Evolutionary conservation across 2,888 invertebrate genomes (phyloP).

Genomic region (Andrena chrysosceles): DNA sequence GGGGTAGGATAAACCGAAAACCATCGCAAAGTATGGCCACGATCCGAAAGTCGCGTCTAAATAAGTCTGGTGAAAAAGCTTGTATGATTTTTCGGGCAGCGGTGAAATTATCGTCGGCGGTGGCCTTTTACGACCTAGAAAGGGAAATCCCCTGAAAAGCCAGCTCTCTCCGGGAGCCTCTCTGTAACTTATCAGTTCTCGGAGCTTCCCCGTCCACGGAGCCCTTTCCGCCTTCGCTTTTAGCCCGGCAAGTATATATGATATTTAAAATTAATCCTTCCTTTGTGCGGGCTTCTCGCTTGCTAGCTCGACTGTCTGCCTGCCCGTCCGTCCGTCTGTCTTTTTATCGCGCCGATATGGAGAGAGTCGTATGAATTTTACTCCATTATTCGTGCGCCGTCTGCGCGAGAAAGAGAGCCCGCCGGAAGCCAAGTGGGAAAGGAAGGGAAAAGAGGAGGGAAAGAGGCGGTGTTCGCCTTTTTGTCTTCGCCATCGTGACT

Average conservation of each 20-base stretch:
- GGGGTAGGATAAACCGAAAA: neutral
- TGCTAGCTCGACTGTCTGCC: conserved; percentile 60
- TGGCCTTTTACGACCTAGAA: conserved; percentile 39
- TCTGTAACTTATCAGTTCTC: conserved; percentile 73
- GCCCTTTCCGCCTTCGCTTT: conserved; percentile 75
- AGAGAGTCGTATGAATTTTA: conserved; percentile 82
- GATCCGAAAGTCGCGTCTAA: conserved; percentile 1
- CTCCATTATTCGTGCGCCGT: conserved; percentile 80
- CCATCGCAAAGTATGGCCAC: neutral
- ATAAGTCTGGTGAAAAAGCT: conserved; percentile 17
- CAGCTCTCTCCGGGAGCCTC: conserved; percentile 60
- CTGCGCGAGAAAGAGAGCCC: conserved; percentile 52
- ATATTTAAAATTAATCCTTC: conserved; percentile 85
- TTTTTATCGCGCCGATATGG: conserved; percentile 83
- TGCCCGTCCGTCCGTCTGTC: conserved; percentile 79
- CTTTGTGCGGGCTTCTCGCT: conserved; percentile 79
- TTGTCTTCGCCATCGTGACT: conserved; percentile 76
- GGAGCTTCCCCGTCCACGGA: conserved; percentile 67
- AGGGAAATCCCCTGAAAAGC: conserved; percentile 65
- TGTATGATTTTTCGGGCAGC: conserved; percentile 20
- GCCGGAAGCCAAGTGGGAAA: conserved; percentile 20
- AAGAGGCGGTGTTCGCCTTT: conserved; percentile 72
- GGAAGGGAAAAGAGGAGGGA: conserved; percentile 44
- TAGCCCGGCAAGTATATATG: conserved; percentile 76
- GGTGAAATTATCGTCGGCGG: conserved; percentile 31